Evolutionary conservation across 35 echinoderm and acorn worm genomes (phyloP).

Genomic region (Lytechinus pictus): DNA sequence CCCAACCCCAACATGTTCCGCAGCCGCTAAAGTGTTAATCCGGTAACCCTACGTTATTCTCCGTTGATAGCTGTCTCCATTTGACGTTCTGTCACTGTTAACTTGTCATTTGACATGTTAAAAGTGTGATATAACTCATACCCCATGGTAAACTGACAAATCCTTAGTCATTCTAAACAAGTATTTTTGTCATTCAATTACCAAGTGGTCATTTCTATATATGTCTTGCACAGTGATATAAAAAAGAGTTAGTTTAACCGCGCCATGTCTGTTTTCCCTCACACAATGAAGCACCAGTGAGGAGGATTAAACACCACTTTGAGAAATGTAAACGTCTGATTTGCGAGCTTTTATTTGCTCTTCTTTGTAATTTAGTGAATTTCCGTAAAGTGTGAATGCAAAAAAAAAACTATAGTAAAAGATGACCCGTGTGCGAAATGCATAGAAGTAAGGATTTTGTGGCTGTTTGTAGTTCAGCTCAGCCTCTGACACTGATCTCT

Average conservation of each 20-base stretch:
- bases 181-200: background rate
- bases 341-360: background rate
- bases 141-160: background rate
- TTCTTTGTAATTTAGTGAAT: background rate
- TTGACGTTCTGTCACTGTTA: too few relatives aligned
- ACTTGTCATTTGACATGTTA: background rate
- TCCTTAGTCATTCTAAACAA: background rate
- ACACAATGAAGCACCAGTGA: background rate
- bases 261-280: background rate
- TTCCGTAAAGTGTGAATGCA: background rate
- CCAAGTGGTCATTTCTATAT: background rate
- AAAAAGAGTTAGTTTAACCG: background rate
- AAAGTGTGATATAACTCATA: background rate
- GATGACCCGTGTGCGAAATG: background rate
- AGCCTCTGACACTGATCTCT: background rate
- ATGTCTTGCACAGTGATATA: background rate
- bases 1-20: too few relatives aligned
- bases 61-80: too few relatives aligned
- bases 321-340: background rate
- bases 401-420: background rate
- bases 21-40: too few relatives aligned
- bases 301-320: background rate
- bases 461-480: background rate
- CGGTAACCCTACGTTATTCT: too few relatives aligned
- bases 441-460: background rate